Conservation (phyloP, 2,888 invertebrate species). For the Bhutanitis thaidina region DNA sequence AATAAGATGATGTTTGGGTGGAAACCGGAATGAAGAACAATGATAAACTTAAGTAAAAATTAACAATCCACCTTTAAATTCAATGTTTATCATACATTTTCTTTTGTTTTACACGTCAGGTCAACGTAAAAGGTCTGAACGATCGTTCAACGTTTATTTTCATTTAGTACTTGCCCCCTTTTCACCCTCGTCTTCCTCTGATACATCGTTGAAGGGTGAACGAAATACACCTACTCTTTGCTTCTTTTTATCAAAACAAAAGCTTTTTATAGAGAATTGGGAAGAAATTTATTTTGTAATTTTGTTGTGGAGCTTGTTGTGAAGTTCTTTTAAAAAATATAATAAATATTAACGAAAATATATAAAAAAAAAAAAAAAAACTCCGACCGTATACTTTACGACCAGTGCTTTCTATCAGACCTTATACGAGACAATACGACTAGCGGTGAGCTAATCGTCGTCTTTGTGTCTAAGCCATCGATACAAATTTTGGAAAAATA, state of each 20-base stretch:
- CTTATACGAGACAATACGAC: no score
- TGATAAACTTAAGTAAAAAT: no score
- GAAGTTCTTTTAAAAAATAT: no score
- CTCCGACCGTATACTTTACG: no score
- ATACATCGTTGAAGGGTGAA: conserved; percentile 68
- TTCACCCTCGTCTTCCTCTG: conserved; percentile 69
- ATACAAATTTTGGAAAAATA: no score
- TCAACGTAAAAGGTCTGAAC: conserved; percentile 50
- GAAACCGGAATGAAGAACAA: no score
- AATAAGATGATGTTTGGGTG: no score
- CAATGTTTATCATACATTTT: conserved; percentile 21
- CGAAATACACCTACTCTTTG: conserved; percentile 62
- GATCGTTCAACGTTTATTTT: conserved; percentile 69
- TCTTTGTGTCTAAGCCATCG: no score
- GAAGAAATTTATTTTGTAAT: conserved; percentile 11
- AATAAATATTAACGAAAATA: no score
- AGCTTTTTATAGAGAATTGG: conserved; percentile 24
- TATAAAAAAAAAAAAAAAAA: no score
- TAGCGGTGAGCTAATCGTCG: no score
- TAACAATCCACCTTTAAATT: background rate
- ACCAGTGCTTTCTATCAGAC: no score
- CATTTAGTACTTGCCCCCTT: conserved; percentile 62
- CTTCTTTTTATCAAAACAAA: conserved; percentile 54
- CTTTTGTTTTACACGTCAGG: conserved; percentile 44
- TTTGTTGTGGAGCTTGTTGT: background rate